Percentiles rank a stretch among this genome's conserved stretches.
Evolutionary conservation across 2,797 vertebrate genomes (phyloP).

Genomic region (Lycodopsis pacificus): DNA sequence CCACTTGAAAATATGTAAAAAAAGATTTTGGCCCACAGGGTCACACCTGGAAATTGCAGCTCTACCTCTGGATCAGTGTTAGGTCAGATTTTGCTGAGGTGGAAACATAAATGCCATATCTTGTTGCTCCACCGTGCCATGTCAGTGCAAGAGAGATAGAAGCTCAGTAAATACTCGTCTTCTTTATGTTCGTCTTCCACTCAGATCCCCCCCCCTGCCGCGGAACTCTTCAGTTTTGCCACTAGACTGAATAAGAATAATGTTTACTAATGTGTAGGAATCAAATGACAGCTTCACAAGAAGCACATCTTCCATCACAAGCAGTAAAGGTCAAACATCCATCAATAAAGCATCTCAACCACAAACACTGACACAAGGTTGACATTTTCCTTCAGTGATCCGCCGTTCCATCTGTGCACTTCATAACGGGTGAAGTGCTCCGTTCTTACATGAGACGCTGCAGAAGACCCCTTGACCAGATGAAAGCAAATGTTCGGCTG

Average conservation of each 20-base stretch:
- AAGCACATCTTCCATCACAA: constrained; percentile 44
- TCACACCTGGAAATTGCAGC: constrained; percentile 46
- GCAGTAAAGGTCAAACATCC: constrained; percentile 69
- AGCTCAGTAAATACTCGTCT: constrained; percentile 44
- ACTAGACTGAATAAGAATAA: constrained; percentile 32
- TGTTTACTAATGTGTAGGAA: constrained; percentile 47
- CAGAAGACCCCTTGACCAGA: constrained; percentile 78
- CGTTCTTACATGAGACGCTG: constrained; percentile 71
- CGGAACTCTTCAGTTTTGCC: constrained; percentile 11
- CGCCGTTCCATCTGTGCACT: constrained; percentile 60
- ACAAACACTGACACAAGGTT: constrained; percentile 69
- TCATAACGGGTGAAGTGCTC: constrained; percentile 66
- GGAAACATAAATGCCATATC: constrained; percentile 58
- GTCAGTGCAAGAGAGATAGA: constrained; percentile 25
- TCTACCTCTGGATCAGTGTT: constrained; percentile 41
- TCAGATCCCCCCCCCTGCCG: constrained; percentile 14
- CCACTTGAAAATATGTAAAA: constrained; percentile 47
- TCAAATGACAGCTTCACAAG: constrained; percentile 46
- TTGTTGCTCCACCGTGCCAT: constrained; percentile 40
- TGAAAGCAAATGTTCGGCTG: constrained; percentile 73
- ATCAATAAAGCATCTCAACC: constrained; percentile 68
- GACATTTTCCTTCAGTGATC: constrained; percentile 71
- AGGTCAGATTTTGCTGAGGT: constrained; percentile 33
- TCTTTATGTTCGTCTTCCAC: constrained; percentile 24
- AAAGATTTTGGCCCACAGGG: constrained; percentile 30